These are phyloP conservation scores for Lethenteron reissneri DNA, from an alignment of 2,113 vertebrate genomes.

Conservation along the genomic window DNA sequence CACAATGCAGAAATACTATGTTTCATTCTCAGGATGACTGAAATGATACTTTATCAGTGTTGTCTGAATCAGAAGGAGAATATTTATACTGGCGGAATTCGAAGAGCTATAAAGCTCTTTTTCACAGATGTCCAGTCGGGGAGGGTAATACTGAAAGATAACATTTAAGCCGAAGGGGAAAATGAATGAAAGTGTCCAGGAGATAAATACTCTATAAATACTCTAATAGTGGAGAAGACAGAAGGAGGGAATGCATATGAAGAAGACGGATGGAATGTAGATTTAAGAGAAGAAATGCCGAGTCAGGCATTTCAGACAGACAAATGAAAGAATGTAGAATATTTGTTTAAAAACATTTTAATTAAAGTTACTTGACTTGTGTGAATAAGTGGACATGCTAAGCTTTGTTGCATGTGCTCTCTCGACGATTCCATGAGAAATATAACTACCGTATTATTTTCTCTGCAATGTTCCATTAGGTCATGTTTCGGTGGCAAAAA, in stretches of 20 bases:
- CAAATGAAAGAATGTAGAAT: too few species aligned
- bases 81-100: slow-evolving; percentile 1
- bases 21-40: not conserved
- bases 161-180: too few species aligned
- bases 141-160: too few species aligned
- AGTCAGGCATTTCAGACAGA: too few species aligned
- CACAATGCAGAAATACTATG: not conserved
- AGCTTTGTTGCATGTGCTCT: not conserved
- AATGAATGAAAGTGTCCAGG: too few species aligned
- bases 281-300: too few species aligned
- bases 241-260: too few species aligned
- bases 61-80: not conserved
- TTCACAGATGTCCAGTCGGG: too few species aligned
- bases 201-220: too few species aligned
- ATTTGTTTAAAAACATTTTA: not conserved
- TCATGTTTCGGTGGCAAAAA: slow-evolving; percentile 49
- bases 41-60: not conserved
- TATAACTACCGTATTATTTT: not conserved
- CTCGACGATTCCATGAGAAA: not conserved
- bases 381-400: not conserved
- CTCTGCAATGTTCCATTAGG: slow-evolving; percentile 20
- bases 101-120: too few species aligned
- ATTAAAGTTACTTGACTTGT: not conserved
- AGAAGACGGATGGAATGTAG: too few species aligned
- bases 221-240: too few species aligned